Evolutionary conservation across 2,797 vertebrate genomes (phyloP), one percentile per base, ranked within the genome.

Genomic region (Gambusia yucatana): DNA sequence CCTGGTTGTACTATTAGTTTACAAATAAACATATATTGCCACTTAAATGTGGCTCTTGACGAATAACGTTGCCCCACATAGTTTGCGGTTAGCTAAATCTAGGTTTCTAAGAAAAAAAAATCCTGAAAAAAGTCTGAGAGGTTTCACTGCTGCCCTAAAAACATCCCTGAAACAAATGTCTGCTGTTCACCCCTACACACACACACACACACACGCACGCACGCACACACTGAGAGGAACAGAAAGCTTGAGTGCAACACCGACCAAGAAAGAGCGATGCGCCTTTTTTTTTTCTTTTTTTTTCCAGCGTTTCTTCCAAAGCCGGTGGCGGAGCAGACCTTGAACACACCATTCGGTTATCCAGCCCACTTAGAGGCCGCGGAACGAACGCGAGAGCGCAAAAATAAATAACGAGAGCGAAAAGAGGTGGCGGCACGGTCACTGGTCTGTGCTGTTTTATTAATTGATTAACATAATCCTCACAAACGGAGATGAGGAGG

Each of bases 391-490:
- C 20, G 36, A 41, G 36, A 41, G 36, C 20, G 4, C 73, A 79
- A 81, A 52, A 86, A 89, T 73, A 90, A 86, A 90, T 80, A 88
- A 65, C 55, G 0, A n/a, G 63, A 73, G 80, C 43, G 81, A 72
- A 79, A 65, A 77, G 80, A 79, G 77, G 77, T 17, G 75, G 44
- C 20, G 75, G 63, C 16, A 1, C 77, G 76, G 85, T 84, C 84
- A 59, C 57, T 86, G 82, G 44, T 86, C 86, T 85, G 74, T 80
- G 71, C 77, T 87, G 80, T 91, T 91, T 82, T 65, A 83, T 88
- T 86, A 89, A 90, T 87, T 85, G 76, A 91, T 91, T 90, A 83
- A 78, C 85, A 85, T 85, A 89, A 91, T 90, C 86, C 79, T 80
- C 57, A 69, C 74, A 89, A 85, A 81, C 9, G 8, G 61, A 73